phyloP scores from a whole-genome alignment of 1,140 invertebrate species.

The Heliconius eleuchia region DNA sequence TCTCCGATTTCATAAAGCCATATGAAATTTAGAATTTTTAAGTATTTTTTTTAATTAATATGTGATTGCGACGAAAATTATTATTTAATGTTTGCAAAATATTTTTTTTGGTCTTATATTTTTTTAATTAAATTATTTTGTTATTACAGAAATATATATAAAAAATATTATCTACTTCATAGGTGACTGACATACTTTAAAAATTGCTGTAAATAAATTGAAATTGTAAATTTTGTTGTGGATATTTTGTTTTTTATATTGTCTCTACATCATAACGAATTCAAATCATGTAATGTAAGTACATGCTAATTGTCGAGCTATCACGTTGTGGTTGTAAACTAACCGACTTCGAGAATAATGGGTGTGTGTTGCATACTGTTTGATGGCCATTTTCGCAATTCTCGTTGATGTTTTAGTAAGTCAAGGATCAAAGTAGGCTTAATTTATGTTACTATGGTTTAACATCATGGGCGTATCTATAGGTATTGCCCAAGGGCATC shows the following conservation, averaged over 20 bases:
- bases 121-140: too few species aligned
- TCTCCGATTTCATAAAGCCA: not conserved
- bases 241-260: not conserved
- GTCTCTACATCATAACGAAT: not conserved
- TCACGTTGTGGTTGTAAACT: not conserved
- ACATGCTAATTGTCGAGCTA: not conserved
- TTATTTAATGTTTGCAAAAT: not conserved
- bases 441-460: not conserved
- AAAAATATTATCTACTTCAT: too few species aligned
- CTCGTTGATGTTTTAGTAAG: not conserved
- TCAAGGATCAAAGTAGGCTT: slow-evolving; percentile 1
- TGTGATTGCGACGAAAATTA: not conserved
- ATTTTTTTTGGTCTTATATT: too few species aligned
- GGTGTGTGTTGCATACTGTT: not conserved
- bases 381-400: slow-evolving; percentile 9
- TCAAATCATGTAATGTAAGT: not conserved
- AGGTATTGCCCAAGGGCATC: too few species aligned
- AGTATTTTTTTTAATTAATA: not conserved
- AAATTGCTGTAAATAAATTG: too few species aligned
- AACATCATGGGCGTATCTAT: too few species aligned
- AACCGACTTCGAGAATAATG: slow-evolving; percentile 1
- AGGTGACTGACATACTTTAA: too few species aligned
- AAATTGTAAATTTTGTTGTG: too few species aligned
- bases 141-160: too few species aligned
- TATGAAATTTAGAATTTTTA: not conserved